Base-by-base conservation (phyloP, 2,888 invertebrate genomes). In the Erannis defoliaria region DNA sequence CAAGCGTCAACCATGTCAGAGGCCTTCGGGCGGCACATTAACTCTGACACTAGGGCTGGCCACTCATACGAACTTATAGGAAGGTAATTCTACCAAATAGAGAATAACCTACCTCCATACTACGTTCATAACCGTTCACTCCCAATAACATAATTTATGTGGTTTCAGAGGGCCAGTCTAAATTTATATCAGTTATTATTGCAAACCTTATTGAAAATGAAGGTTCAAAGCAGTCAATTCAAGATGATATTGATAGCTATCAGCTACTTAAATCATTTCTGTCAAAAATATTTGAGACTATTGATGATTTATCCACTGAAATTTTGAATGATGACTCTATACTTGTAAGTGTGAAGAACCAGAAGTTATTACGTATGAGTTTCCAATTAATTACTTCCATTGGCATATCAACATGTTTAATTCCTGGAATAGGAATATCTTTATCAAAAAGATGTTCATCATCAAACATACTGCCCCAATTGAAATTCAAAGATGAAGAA, bases 341-440 rank as follows among this genome's bases (percentile, higher is more conserved):
- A 69, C 78, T 94, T 14, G 87, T 97, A 43, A 96, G 96, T 82
- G 94, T 96, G 0, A 94, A 94, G 72, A 94, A 96, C 79, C 95
- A 95, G 72, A 95, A 94, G 82, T 82, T 88, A n/a, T 75, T 97
- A 5, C 92, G 94, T 74, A 91, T 92, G 42, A 92, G 94, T 70
- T 87, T 96, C 67, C 94, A 96, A 82, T 88, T 96, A 66, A 78
- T 96, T 42, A 86, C 95, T 21, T 94, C 94, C 35, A 85, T 97
- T 62, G 97, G 96, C 45, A 90, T 97, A 59, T 91, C 94, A 62
- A 94, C 95, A 12, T 94, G 95, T 77, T 84, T 97, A 29, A 87
- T 95, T 69, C 94, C 95, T 29, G 96, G 96, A 1, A 86, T 96
- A 43, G 96, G 96, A 29, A 83, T 95, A 63, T 89, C 83, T 54